Percentiles rank a stretch among this genome's conserved stretches.
Conservation (phyloP, 1,140 invertebrate genomes). For the Pachypeltis micranthus region DNA sequence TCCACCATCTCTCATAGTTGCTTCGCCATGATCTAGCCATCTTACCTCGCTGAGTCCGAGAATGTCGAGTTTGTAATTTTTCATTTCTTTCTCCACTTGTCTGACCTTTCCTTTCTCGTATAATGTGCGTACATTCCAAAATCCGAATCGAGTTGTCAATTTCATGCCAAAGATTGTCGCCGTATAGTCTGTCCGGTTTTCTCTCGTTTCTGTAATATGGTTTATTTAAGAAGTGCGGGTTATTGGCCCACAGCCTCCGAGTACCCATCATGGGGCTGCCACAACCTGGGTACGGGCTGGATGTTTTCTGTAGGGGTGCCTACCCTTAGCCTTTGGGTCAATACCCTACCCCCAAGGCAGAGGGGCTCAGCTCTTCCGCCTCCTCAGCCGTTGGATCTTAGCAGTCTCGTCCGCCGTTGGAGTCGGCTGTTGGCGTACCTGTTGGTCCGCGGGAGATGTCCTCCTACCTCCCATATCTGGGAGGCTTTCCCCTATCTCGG, state of each 20-base stretch:
- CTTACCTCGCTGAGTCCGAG: slow-evolving; percentile 13
- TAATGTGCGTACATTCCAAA: slow-evolving; percentile 17
- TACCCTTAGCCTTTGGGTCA: neutral
- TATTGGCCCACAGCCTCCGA: neutral
- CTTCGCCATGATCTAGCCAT: slow-evolving; percentile 13
- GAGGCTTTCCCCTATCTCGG: no score
- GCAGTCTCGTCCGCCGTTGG: neutral
- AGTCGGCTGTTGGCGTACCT: no score
- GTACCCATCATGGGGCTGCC: neutral
- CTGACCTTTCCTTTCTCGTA: slow-evolving; percentile 2
- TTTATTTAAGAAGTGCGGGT: neutral
- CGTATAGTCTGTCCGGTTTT: neutral
- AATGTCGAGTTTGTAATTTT: slow-evolving; percentile 14
- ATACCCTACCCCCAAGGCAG: neutral
- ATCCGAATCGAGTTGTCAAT: slow-evolving; percentile 11
- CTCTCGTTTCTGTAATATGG: neutral
- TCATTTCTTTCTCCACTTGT: slow-evolving; percentile 15
- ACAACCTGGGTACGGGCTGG: neutral
- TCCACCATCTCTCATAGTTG: neutral
- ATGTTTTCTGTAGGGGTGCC: neutral
- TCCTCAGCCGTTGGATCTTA: neutral
- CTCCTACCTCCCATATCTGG: no score
- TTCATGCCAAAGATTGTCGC: neutral
- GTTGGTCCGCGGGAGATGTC: no score
- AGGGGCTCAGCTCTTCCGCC: neutral